These are phyloP conservation scores for Orbicella faveolata DNA, from an alignment of 64 coral and sea anemone species.

Conservation along the genomic window DNA sequence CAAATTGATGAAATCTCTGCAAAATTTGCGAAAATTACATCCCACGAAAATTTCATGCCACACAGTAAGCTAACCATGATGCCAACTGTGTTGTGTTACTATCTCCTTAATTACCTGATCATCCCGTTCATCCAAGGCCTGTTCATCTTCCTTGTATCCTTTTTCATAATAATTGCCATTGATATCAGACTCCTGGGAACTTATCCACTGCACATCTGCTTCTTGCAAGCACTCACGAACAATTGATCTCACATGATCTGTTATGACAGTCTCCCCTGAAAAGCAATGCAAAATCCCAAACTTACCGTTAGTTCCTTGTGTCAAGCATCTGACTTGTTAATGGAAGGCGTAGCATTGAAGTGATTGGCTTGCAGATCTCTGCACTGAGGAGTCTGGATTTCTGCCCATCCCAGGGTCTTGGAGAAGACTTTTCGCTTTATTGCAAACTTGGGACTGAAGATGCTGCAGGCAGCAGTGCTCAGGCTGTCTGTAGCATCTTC, in stretches of 20 bases:
- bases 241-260: slow-evolving; percentile 91
- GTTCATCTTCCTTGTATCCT: not conserved
- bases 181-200: slow-evolving; percentile 15
- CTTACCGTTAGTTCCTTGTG: not conserved
- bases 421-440: too few species aligned
- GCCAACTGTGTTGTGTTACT: too few species aligned
- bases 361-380: too few species aligned
- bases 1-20: too few species aligned
- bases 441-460: not conserved
- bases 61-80: too few species aligned
- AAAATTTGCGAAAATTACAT: too few species aligned
- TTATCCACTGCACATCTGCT: slow-evolving; percentile 76
- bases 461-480: not conserved
- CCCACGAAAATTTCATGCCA: too few species aligned
- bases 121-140: slow-evolving; percentile 36
- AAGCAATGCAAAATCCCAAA: not conserved
- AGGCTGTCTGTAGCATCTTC: not conserved
- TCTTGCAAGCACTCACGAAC: slow-evolving; percentile 83
- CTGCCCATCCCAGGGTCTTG: too few species aligned
- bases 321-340: too few species aligned
- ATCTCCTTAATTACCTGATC: slow-evolving; percentile 5
- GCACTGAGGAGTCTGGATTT: too few species aligned
- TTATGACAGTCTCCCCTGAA: slow-evolving; percentile 65
- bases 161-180: not conserved
- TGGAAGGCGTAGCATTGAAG: too few species aligned